Percentiles rank a stretch among this genome's conserved stretches.
Evolutionary conservation across 2,113 vertebrate genomes (phyloP).

Genomic region (Fregetta grallaria): DNA sequence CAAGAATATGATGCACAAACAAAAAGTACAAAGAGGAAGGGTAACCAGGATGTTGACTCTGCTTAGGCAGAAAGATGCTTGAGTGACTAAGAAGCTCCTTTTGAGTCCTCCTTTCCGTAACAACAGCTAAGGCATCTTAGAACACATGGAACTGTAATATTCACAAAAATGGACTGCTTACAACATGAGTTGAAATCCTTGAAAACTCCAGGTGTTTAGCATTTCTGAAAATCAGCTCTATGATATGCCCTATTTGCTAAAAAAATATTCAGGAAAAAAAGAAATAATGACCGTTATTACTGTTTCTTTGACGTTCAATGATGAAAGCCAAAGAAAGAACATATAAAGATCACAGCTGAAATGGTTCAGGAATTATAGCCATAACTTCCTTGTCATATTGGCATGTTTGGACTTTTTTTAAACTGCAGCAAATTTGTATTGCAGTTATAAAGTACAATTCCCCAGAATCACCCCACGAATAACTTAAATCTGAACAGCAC

Average conservation of each 20-base stretch:
- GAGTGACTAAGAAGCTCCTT: background rate
- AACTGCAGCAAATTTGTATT: background rate
- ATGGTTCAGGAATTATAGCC: background rate
- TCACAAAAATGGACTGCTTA: background rate
- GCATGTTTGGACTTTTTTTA: background rate
- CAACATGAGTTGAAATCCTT: background rate
- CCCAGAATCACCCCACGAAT: background rate
- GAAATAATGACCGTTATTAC: background rate
- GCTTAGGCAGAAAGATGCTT: background rate
- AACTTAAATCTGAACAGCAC: background rate
- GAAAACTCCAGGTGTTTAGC: background rate
- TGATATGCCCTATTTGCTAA: background rate
- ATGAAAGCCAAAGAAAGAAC: slow-evolving; percentile 24
- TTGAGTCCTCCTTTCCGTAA: background rate
- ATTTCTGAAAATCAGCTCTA: background rate
- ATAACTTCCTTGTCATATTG: background rate
- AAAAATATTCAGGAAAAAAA: background rate
- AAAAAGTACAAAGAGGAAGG: background rate
- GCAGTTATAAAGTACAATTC: background rate
- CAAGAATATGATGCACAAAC: background rate
- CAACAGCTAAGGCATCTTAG: background rate
- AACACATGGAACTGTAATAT: background rate
- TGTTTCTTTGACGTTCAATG: background rate
- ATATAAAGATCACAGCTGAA: background rate
- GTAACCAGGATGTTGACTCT: background rate